Evolutionary conservation across 2,888 invertebrate genomes (phyloP), one percentile per base, ranked within the genome.

Genomic region (Brachypalpus laphriformis): DNA sequence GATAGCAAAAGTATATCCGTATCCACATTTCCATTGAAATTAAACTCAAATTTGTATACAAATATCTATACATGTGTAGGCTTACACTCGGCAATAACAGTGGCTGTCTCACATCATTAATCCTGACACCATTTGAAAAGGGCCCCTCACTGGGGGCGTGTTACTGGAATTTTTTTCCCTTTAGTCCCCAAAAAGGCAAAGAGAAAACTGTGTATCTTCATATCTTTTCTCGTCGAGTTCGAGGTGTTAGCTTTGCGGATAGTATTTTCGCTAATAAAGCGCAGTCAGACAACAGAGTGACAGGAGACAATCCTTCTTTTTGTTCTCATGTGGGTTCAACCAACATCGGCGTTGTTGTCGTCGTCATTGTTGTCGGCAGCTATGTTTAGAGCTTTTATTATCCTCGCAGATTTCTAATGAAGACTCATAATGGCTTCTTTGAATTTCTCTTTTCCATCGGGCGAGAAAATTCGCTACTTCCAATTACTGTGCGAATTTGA

Each of bases 231-330:
- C 14, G 42, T 47, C 11, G 4, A 51, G 25, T 40, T 56, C 47
- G 31, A 16, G 56, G 63, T 34, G 25, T 63, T 22, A 18, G 65
- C n/a, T n/a, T n/a, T n/a, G n/a, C 40, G 28, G 56, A 63, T 61
- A 37, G 20, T 68, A 66, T 51, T 74, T 74, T 61, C 18, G 31
- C 63, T 70, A 75, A 59, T 75, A 80, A 75, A 85, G 70, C 70
- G 56, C 5, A 37, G 3, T 45, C 31, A 28, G 75, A 85, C 75
- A 80, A 85, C 59, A 45, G 70, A 25, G 28, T 75, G 80, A 65
- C 83, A 80, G 51, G 59, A 80, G 75, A 85, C 74, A 80, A 85
- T 85, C 75, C 80, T 71, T 80, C 57, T 45, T 63, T 56, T 56
- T 45, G 1, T 34, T 16, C 54, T 72, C 59, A 49, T 59, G 45